Conservation (phyloP, 2,888 invertebrate species). For the Minunthozetes semirufus region DNA sequence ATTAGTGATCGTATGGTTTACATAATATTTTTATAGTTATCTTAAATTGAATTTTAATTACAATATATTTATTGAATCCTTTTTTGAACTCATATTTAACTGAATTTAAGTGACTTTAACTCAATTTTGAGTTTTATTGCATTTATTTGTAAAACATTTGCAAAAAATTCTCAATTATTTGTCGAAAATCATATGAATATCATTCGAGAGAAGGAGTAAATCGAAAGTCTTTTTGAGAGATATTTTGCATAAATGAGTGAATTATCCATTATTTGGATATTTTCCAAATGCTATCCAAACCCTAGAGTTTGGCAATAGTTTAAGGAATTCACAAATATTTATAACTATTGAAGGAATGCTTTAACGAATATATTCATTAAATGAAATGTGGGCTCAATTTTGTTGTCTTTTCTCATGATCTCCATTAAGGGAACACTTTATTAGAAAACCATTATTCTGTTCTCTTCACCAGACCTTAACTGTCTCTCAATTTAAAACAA, state of each 20-base stretch:
- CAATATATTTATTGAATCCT: neutral
- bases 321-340: slow-evolving; percentile 17
- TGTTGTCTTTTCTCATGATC: slow-evolving; percentile 9
- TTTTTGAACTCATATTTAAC: too few species aligned
- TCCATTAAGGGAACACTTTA: slow-evolving; percentile 21
- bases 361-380: neutral
- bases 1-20: neutral
- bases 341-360: slow-evolving; percentile 17
- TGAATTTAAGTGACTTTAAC: neutral
- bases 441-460: neutral
- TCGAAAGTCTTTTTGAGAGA: neutral
- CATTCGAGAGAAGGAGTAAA: too few species aligned
- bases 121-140: neutral
- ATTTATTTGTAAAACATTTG: neutral
- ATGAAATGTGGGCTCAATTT: slow-evolving; percentile 5
- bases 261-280: neutral
- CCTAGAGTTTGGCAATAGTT: slow-evolving; percentile 19
- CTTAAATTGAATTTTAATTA: neutral
- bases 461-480: neutral
- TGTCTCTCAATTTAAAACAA: neutral
- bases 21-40: neutral
- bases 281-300: slow-evolving; percentile 10
- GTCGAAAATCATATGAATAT: neutral
- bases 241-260: neutral
- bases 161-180: neutral